Conservation (phyloP, 2,797 vertebrate species). For the Pteronotus mesoamericanus region DNA sequence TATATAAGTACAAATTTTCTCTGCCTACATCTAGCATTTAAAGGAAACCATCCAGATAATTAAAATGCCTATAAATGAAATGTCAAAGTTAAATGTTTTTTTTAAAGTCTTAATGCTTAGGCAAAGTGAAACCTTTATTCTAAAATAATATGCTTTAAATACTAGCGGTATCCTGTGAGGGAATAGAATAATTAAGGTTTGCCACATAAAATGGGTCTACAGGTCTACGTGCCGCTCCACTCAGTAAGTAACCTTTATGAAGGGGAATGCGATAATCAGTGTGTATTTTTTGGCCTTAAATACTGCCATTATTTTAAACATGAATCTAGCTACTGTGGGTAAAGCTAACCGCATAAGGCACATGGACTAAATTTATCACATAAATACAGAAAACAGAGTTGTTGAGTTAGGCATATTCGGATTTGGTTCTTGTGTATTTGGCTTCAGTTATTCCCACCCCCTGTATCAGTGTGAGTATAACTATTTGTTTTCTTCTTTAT, state of each 20-base stretch:
- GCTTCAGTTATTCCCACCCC: not conserved
- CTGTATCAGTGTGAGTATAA: not conserved
- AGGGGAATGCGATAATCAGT: constrained; percentile 61
- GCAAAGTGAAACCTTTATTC: constrained; percentile 78
- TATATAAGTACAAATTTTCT: constrained; percentile 81
- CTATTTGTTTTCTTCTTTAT: not conserved
- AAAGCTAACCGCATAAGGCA: constrained; percentile 65
- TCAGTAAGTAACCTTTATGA: constrained; percentile 75
- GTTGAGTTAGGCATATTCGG: constrained; percentile 59
- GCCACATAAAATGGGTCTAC: constrained; percentile 69
- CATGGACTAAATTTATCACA: constrained; percentile 72
- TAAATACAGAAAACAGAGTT: constrained; percentile 47
- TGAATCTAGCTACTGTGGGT: constrained; percentile 61
- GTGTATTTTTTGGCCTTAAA: constrained; percentile 73
- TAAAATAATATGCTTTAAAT: constrained; percentile 81
- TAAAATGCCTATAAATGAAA: constrained; percentile 87
- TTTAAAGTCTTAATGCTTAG: constrained; percentile 71
- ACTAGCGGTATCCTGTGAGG: constrained; percentile 69
- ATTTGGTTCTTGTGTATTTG: constrained; percentile 38
- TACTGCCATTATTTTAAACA: constrained; percentile 76
- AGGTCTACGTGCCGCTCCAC: constrained; percentile 55
- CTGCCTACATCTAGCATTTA: constrained; percentile 83
- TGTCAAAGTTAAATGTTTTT: constrained; percentile 85
- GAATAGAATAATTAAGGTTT: constrained; percentile 79
- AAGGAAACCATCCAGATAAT: constrained; percentile 86